These are phyloP conservation scores for Cyanoderma ruficeps DNA, from an alignment of 2,113 vertebrate genomes.

Conservation along the genomic window DNA sequence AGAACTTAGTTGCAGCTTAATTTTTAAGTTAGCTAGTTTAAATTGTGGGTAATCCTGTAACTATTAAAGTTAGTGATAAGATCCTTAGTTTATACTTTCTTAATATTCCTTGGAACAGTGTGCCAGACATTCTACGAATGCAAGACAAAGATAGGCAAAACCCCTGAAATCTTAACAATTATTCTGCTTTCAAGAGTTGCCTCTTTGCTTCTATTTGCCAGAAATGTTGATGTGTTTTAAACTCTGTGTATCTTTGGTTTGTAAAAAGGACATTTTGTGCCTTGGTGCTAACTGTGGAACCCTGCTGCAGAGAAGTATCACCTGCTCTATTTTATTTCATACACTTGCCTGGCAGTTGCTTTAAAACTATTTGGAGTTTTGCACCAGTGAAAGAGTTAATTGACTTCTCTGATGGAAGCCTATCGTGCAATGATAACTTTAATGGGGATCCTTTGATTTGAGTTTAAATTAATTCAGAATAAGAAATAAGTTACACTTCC, in stretches of 20 bases:
- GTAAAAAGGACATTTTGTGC: background rate
- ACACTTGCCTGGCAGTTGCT: background rate
- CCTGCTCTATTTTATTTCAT: background rate
- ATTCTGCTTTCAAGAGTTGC: background rate
- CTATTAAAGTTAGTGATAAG: background rate
- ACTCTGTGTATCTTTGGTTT: background rate
- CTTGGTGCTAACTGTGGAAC: background rate
- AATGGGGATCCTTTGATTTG: constrained; percentile 12
- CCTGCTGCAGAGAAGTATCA: background rate
- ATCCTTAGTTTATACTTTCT: background rate
- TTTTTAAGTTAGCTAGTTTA: background rate
- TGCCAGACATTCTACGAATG: background rate
- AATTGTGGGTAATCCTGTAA: background rate
- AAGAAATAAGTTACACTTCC: constrained; percentile 1
- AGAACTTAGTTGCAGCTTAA: background rate
- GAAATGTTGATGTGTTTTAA: background rate
- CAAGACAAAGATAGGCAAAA: background rate
- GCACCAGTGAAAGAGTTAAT: constrained; percentile 22
- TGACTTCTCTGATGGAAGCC: background rate
- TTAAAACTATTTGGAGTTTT: background rate
- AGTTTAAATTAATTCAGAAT: constrained; percentile 35
- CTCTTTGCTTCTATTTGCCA: constrained; percentile 26
- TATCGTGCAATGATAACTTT: background rate
- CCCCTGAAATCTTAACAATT: background rate
- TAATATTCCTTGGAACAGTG: background rate